These are phyloP conservation scores for Chelmon rostratus DNA, from an alignment of 2,797 vertebrate genomes.

Conservation along the genomic window DNA sequence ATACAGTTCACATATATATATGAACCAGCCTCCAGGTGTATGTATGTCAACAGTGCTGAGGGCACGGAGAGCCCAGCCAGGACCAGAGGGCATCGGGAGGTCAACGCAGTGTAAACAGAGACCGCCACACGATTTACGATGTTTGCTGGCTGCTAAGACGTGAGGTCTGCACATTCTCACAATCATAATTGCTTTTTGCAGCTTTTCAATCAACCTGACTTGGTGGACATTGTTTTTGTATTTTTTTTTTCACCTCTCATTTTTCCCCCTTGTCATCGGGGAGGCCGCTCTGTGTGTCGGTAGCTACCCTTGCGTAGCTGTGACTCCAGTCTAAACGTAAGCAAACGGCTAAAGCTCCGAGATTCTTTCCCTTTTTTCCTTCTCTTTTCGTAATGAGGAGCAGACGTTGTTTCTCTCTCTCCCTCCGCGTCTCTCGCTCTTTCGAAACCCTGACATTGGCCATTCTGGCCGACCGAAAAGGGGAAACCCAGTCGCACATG, in stretches of 20 bases:
- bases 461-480: constrained; percentile 50
- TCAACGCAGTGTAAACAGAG: constrained; percentile 83
- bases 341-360: constrained; percentile 36
- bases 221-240: constrained; percentile 69
- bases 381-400: constrained; percentile 52
- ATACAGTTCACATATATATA: constrained; percentile 31
- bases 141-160: constrained; percentile 82
- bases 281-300: constrained; percentile 43
- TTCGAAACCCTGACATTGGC: constrained; percentile 46
- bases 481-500: constrained; percentile 72
- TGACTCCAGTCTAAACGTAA: constrained; percentile 51
- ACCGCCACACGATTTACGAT: constrained; percentile 82
- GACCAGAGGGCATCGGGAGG: constrained; percentile 74
- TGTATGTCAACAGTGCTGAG: constrained; percentile 64
- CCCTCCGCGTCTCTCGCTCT: constrained; percentile 11
- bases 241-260: constrained; percentile 61
- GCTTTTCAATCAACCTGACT: constrained; percentile 85
- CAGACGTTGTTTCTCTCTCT: constrained; percentile 51
- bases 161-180: constrained; percentile 86
- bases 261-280: constrained; percentile 47
- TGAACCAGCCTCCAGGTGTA: constrained; percentile 41
- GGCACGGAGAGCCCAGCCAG: constrained; percentile 67
- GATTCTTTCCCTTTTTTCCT: constrained; percentile 24
- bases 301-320: constrained; percentile 45
- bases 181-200: constrained; percentile 87